A percentile compares a stretch with the other conserved stretches of the same genome.
Conservation (phyloP, 2,888 invertebrate species). For the Apocheima hispidaria region DNA sequence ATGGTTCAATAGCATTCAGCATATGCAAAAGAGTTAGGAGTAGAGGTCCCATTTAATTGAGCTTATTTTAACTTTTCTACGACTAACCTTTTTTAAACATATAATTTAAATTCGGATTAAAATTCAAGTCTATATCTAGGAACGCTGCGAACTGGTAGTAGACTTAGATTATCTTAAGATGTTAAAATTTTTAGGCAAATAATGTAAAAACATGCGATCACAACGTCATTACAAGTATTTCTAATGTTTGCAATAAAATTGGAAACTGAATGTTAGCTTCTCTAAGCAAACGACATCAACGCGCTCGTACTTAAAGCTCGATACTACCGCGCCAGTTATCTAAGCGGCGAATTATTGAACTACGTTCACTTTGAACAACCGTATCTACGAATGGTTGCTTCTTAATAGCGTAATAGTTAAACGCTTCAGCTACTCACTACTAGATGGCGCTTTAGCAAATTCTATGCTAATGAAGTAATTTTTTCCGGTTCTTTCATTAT, state of each 20-base stretch:
- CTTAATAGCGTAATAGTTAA: not conserved
- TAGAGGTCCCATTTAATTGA: too few relatives aligned
- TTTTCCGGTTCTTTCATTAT: not conserved
- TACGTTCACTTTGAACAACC: slow-evolving; percentile 10
- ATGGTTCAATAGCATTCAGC: too few relatives aligned
- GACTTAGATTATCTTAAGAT: too few relatives aligned
- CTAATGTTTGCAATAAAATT: not conserved
- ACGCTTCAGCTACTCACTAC: slow-evolving; percentile 45
- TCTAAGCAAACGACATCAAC: slow-evolving; percentile 69
- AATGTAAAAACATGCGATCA: too few relatives aligned
- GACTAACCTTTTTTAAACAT: too few relatives aligned
- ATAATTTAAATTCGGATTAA: too few relatives aligned
- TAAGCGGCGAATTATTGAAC: slow-evolving; percentile 39
- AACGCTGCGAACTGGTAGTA: too few relatives aligned
- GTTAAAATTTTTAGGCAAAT: too few relatives aligned
- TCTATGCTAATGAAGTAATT: not conserved
- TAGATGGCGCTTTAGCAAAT: slow-evolving; percentile 57
- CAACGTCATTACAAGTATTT: too few relatives aligned
- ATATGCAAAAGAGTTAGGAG: too few relatives aligned
- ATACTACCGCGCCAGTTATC: slow-evolving; percentile 52
- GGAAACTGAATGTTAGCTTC: not conserved
- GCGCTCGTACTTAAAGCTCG: slow-evolving; percentile 27
- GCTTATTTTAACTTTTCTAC: too few relatives aligned
- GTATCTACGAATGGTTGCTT: not conserved
- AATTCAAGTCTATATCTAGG: too few relatives aligned